Base-by-base conservation (phyloP, 2,113 vertebrate species). In the Pyrgilauda ruficollis region DNA sequence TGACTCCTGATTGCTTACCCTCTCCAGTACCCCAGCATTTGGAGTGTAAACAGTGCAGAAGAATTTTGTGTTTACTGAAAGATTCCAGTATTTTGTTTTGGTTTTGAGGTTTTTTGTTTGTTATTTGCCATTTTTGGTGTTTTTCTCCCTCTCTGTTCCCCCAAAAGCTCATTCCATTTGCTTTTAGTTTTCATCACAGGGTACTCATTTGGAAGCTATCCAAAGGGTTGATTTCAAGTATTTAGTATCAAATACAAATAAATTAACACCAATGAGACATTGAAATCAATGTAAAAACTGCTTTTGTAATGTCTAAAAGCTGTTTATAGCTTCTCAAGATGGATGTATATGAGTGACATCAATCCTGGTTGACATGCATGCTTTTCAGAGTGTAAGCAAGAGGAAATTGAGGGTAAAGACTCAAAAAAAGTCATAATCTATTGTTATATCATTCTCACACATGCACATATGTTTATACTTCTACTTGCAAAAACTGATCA, bases 351-450 rank as follows among this genome's bases (percentile, higher is more conserved):
- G 24, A 72, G 11, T 43, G 26, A 78, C 31, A 92, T 61, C 52
- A 94, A 52, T 66, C 35, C 33, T 58, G 18, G 41, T 73, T 6
- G 31, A 37, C 66, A 21, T 2, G 11, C 44, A 24, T 4, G 4
- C 17, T 58, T 84, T 87, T 75, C n/a, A 31, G 47, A 74, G 47
- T 63, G 79, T 81, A 90, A 95, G 73, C 62, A 93, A 95, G 41
- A 96, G 70, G 87, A 95, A 91, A 93, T 39, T 87, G 70, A 88
- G 88, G 47, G 52, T 81, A 87, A 92, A 93, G 56, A 68, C 76
- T 87, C 85, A 72, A 78, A 90, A 90, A 3, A 13, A 81, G 26
- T 37, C 55, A 59, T 74, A 92, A 90, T 80, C 43, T 0, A 0
- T 67, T 80, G 64, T 79, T 58, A 17, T 66, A 55, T 91, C 15